Percentiles rank a stretch among this genome's conserved stretches.
Evolutionary conservation across 2,113 vertebrate species (phyloP).

Genomic region (Ammospiza caudacuta): DNA sequence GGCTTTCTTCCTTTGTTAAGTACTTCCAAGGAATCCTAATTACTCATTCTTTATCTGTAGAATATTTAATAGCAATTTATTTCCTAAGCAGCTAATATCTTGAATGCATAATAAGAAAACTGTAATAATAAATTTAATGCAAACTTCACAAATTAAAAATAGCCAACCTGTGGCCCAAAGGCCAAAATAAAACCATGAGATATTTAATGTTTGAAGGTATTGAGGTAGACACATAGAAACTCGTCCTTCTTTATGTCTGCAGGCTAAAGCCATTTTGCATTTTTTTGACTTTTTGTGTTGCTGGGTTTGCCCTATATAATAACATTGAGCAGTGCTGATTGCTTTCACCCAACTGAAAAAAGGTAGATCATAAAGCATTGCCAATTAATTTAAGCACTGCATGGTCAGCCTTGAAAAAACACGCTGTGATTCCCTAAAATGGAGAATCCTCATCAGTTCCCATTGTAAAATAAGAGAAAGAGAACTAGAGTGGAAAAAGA

Average conservation of each 20-base stretch:
- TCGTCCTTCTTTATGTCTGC: neutral
- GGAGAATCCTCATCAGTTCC: slow-evolving; percentile 12
- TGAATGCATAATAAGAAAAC: neutral
- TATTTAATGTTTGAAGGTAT: neutral
- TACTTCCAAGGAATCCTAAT: neutral
- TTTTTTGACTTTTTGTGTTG: neutral
- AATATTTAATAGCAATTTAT: neutral
- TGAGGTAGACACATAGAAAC: neutral
- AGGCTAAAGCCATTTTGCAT: neutral
- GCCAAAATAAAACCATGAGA: neutral
- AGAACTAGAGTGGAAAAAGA: neutral
- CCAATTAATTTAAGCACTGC: slow-evolving; percentile 36
- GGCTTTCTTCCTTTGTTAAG: neutral
- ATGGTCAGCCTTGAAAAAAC: neutral
- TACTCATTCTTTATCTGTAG: neutral
- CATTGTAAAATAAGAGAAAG: neutral
- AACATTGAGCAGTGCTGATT: neutral
- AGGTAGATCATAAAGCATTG: slow-evolving; percentile 21
- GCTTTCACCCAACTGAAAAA: slow-evolving; percentile 23
- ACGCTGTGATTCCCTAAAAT: neutral
- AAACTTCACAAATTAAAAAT: neutral
- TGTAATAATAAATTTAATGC: neutral
- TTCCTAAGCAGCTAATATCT: neutral
- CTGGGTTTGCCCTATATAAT: slow-evolving; percentile 15
- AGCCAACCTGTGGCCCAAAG: neutral